Base-by-base conservation (phyloP, 1,140 invertebrate genomes). In the Wiebesia pumilae region DNA sequence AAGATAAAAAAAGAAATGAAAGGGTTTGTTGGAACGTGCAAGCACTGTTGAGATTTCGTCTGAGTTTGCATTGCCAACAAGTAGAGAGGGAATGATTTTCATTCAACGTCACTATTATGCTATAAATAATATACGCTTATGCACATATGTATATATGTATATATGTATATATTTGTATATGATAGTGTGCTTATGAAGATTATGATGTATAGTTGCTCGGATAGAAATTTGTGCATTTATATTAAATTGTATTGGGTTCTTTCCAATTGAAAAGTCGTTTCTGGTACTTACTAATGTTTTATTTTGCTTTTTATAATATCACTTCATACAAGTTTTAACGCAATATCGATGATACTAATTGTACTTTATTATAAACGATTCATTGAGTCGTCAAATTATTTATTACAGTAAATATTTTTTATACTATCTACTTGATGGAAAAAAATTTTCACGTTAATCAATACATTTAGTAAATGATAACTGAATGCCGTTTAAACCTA, bases 31-130 rank as follows among this genome's bases (percentile, higher is more conserved):
- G 58, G 79, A 58, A 81, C 38, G 16, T 65, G 27, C 9, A 67
- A 71, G 43, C 2, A 71, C 38, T 27, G 21, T n/a, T 38, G 81
- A 6, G 43, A 83, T 71, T 83, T 54, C n/a, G 65, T 40, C 40
- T 67, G 62, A 82, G 73, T 83, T 83, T 71, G n/a, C 47, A 83
- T 83, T 73, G 81, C 81, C 80, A 81, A 69, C 35, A 47, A 81
- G 54, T 80, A 81, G 19, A 47, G 33, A 81, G 21, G 19, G 62
- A 69, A 38, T 33, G 38, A 47, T 67, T 81, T 80, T 69, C 40
- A 69, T 81, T 30, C 58, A 4, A n/a, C 58, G n/a, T 79, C n/a
- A 33, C n/a, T 80, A 7, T 35, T 80, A 62, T 27, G 21, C 30
- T 38, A 35, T 65, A 54, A 80, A 80, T 80, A 62, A 38, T 62